Percentiles rank a stretch among this genome's conserved stretches.
Conservation (phyloP, 2,113 vertebrate genomes). For the Aleadryas rufinucha region DNA sequence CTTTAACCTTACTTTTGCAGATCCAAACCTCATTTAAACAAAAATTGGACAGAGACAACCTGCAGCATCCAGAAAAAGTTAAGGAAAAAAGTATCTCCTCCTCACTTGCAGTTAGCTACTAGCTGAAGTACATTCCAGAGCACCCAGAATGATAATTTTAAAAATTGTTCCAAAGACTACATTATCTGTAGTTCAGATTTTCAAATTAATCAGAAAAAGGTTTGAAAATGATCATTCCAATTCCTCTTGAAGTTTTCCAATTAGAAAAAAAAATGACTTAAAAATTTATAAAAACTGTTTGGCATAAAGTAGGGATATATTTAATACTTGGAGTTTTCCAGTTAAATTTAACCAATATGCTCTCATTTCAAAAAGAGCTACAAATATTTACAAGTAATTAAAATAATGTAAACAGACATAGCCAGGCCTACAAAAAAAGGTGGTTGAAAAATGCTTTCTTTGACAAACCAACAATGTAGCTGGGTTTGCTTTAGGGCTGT, state of each 20-base stretch:
- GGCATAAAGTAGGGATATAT: background rate
- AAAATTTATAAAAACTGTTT: background rate
- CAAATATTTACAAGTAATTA: background rate
- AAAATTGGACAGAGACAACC: background rate
- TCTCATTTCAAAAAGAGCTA: background rate
- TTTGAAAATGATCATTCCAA: background rate
- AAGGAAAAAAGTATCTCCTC: background rate
- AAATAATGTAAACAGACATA: background rate
- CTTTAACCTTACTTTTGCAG: background rate
- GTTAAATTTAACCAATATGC: background rate
- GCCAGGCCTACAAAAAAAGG: background rate
- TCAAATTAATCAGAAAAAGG: background rate
- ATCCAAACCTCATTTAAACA: background rate
- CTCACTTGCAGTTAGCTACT: background rate
- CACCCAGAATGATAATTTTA: background rate
- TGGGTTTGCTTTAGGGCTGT: background rate
- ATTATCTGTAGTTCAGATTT: background rate
- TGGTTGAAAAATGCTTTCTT: accelerated
- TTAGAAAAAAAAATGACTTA: background rate
- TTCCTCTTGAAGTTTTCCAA: background rate
- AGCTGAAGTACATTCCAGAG: background rate
- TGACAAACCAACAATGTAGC: background rate
- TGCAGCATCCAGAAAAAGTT: background rate
- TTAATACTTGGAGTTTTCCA: background rate
- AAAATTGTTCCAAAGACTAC: background rate